Evolutionary conservation across 2,113 vertebrate species (phyloP).

Genomic region (Eidolon helvum): DNA sequence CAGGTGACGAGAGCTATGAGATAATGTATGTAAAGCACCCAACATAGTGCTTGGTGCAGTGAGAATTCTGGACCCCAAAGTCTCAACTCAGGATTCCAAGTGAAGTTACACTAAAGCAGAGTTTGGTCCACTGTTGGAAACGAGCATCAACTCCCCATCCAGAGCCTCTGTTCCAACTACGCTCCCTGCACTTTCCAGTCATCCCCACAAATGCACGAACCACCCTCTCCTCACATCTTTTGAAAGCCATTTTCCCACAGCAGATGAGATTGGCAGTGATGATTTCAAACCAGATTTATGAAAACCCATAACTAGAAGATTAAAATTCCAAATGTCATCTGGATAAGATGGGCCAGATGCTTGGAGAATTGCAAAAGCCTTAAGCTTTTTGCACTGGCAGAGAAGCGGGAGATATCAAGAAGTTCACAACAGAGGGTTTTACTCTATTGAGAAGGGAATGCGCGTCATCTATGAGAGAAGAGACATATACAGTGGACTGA

Average conservation of each 20-base stretch:
- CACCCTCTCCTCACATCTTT: neutral
- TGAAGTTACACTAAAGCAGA: neutral
- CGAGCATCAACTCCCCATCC: neutral
- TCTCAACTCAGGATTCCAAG: neutral
- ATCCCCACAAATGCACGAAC: neutral
- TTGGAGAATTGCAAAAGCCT: slow-evolving; percentile 50
- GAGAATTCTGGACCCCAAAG: neutral
- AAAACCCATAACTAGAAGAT: slow-evolving; percentile 71
- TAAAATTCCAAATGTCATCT: slow-evolving; percentile 74
- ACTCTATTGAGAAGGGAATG: neutral
- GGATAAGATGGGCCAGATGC: slow-evolving; percentile 64
- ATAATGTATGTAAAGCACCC: neutral
- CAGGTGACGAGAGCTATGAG: neutral
- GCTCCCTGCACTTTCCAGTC: neutral
- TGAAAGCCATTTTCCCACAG: slow-evolving; percentile 67
- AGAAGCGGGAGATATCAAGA: neutral
- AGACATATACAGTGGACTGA: neutral
- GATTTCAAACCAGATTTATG: slow-evolving; percentile 68
- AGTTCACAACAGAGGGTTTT: neutral
- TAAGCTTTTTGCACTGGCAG: neutral
- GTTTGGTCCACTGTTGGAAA: neutral
- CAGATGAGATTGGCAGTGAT: slow-evolving; percentile 43
- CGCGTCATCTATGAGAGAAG: neutral
- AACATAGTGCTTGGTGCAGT: neutral
- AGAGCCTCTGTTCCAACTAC: neutral